phyloP scores from a whole-genome alignment of 1,140 invertebrate species.

The Bombus waltoni region DNA sequence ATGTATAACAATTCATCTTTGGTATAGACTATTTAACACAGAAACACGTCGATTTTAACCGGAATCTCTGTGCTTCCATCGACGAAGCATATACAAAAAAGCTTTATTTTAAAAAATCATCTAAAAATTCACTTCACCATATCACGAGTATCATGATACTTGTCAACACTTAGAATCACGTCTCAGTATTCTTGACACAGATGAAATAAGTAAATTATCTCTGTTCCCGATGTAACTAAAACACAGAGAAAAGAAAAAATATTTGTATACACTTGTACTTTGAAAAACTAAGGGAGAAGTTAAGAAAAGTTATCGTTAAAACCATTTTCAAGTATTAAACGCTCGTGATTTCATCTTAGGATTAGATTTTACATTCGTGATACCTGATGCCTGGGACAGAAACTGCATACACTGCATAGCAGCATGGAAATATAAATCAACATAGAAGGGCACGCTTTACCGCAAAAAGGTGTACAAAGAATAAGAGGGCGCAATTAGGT shows the following conservation, averaged over 20 bases:
- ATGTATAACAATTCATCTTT: background rate
- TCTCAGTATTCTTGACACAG: background rate
- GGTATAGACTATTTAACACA: background rate
- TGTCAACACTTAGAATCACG: background rate
- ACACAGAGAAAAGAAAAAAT: background rate
- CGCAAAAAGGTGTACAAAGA: background rate
- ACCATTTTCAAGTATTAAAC: constrained; percentile 68
- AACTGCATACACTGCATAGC: constrained; percentile 71
- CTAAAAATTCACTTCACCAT: background rate
- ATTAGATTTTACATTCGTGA: constrained; percentile 80
- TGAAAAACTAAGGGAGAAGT: background rate
- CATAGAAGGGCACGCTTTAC: constrained; percentile 68
- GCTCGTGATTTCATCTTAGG: constrained; percentile 77
- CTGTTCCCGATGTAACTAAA: constrained; percentile 15
- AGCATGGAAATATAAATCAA: constrained; percentile 79
- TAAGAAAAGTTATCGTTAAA: constrained; percentile 72
- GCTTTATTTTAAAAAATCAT: background rate
- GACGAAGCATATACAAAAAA: background rate
- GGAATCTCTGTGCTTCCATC: background rate
- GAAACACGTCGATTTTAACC: background rate
- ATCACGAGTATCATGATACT: background rate
- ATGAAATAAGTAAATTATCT: no score
- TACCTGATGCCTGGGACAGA: constrained; percentile 78
- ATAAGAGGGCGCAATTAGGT: constrained; percentile 22
- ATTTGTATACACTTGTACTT: constrained; percentile 79